A percentile compares a stretch with the other conserved stretches of the same genome.
These are phyloP conservation scores for Danaus melanippus DNA, from an alignment of 1,140 invertebrate genomes.

Conservation along the genomic window DNA sequence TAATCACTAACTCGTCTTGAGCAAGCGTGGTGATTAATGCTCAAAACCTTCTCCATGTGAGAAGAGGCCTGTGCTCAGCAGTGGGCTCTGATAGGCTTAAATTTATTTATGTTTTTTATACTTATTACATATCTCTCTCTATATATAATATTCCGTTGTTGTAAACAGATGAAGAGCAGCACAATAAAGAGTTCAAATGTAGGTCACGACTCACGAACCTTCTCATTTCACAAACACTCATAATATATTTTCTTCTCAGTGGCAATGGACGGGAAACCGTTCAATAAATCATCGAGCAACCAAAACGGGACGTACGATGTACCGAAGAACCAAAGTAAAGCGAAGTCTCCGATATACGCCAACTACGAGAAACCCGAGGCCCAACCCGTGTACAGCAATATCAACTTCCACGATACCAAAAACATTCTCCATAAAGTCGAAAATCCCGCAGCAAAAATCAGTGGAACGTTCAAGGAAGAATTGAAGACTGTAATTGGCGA, in stretches of 20 bases:
- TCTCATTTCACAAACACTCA: too few species aligned
- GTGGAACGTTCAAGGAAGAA: conserved; percentile 50
- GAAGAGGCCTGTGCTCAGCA: too few species aligned
- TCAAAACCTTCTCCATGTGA: too few species aligned
- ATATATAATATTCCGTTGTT: too few species aligned
- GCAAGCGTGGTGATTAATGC: too few species aligned
- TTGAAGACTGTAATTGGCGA: conserved; percentile 45
- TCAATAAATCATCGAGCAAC: conserved; percentile 35
- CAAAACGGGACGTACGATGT: conserved; percentile 41
- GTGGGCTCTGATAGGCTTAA: too few species aligned
- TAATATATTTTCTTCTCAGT: conserved; percentile 35
- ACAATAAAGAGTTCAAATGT: too few species aligned
- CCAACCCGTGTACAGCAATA: conserved; percentile 45
- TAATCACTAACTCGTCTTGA: too few species aligned
- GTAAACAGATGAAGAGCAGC: too few species aligned
- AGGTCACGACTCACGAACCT: too few species aligned
- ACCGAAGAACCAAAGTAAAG: conserved; percentile 33
- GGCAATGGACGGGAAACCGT: conserved; percentile 55
- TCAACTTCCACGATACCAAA: conserved; percentile 43
- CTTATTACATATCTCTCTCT: too few species aligned
- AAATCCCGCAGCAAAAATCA: conserved; percentile 34
- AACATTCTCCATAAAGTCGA: conserved; percentile 43
- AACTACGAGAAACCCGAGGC: conserved; percentile 44
- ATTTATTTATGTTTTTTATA: too few species aligned
- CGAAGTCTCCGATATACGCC: conserved; percentile 51